These are phyloP conservation scores for Heliconius hermathena DNA, from an alignment of 1,140 invertebrate species.

Conservation along the genomic window DNA sequence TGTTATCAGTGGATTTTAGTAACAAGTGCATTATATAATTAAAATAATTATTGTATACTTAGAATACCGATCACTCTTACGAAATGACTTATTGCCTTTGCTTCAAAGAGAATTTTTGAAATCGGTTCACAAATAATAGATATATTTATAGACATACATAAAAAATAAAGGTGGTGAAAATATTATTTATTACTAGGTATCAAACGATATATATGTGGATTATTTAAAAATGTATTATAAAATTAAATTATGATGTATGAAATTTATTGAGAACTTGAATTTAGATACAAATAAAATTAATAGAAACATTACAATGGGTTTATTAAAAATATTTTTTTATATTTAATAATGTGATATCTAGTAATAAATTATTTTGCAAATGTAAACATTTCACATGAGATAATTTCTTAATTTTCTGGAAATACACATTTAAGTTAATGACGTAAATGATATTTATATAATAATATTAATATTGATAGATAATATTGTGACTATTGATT, in stretches of 20 bases:
- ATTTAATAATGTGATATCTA: neutral
- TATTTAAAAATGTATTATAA: neutral
- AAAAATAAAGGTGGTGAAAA: too few relatives aligned
- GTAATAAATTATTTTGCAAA: conserved; percentile 1
- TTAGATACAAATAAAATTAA: too few relatives aligned
- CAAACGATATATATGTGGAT: neutral
- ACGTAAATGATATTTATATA: neutral
- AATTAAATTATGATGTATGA: neutral
- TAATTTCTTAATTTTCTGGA: neutral
- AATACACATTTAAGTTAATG: neutral
- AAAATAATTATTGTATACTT: neutral
- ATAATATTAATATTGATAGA: conserved; percentile 3
- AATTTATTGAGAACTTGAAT: neutral
- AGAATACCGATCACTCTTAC: conserved; percentile 5
- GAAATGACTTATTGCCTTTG: neutral
- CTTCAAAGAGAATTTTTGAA: neutral
- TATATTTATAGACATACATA: too few relatives aligned
- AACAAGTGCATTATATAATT: conserved; percentile 26
- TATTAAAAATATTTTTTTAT: neutral
- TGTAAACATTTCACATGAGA: neutral
- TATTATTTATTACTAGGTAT: neutral
- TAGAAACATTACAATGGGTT: too few relatives aligned
- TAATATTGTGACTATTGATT: conserved; percentile 13
- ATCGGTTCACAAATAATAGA: too few relatives aligned
- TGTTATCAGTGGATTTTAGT: conserved; percentile 23